A percentile compares a stretch with the other conserved stretches of the same genome.
These are phyloP conservation scores for Nysson spinosus DNA, from an alignment of 2,888 invertebrate species.

Conservation along the genomic window DNA sequence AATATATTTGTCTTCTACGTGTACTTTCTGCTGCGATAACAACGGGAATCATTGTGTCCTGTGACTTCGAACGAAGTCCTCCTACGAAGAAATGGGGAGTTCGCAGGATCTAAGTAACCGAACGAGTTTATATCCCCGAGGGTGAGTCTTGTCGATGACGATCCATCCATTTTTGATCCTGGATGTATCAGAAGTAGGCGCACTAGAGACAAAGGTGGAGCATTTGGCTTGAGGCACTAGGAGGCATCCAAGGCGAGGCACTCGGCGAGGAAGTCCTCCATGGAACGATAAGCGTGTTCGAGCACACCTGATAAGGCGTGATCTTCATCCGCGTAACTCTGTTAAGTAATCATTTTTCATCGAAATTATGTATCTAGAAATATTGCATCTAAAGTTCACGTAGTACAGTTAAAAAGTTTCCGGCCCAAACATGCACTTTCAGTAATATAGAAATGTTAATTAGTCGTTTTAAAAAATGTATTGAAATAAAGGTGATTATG, in stretches of 20 bases:
- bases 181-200: slow-evolving; percentile 59
- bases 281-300: slow-evolving; percentile 94
- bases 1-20: no score
- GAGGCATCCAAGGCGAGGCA: slow-evolving; percentile 91
- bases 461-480: no score
- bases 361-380: background rate
- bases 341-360: slow-evolving; percentile 60
- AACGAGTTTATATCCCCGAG: background rate
- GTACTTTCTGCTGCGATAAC: no score
- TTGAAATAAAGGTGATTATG: no score
- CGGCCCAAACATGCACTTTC: no score
- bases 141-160: slow-evolving; percentile 27
- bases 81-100: no score
- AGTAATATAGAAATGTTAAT: no score
- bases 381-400: background rate
- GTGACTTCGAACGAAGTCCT: no score
- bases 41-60: no score
- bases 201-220: slow-evolving; percentile 69
- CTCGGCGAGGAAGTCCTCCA: slow-evolving; percentile 95
- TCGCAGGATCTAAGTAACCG: background rate
- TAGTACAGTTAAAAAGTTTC: no score
- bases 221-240: slow-evolving; percentile 76
- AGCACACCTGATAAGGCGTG: slow-evolving; percentile 90
- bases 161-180: slow-evolving; percentile 33
- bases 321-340: slow-evolving; percentile 96